phyloP scores from a whole-genome alignment of 2,113 vertebrate species.

The Cinclus cinclus region DNA sequence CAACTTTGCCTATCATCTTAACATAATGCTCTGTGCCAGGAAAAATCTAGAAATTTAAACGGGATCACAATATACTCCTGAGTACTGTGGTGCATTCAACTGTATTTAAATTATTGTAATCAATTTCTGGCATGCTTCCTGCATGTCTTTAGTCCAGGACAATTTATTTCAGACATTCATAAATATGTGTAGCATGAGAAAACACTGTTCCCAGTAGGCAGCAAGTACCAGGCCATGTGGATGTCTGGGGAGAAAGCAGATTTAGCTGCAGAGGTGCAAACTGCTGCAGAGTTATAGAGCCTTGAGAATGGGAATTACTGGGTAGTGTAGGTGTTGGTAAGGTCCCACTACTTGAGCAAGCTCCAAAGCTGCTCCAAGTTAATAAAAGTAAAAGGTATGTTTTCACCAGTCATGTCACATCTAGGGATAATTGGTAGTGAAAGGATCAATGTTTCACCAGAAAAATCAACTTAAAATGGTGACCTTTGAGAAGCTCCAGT shows the following conservation, averaged over 20 bases:
- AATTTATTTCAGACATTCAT: not conserved
- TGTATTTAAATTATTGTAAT: not conserved
- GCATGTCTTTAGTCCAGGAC: not conserved
- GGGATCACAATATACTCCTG: too few relatives aligned
- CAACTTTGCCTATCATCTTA: not conserved
- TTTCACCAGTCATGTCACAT: not conserved
- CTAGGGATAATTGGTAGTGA: not conserved
- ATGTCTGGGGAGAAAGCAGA: not conserved
- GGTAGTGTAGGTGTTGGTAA: too few relatives aligned
- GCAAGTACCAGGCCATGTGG: fast-evolving
- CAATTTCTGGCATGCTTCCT: not conserved
- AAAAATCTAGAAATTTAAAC: not conserved
- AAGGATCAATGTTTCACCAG: not conserved
- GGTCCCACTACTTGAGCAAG: not conserved
- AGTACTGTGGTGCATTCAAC: not conserved
- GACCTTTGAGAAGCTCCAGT: not conserved
- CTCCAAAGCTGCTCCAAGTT: not conserved
- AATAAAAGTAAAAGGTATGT: not conserved
- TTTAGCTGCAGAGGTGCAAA: not conserved
- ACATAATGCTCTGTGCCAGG: not conserved
- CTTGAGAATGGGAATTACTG: not conserved
- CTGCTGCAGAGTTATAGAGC: not conserved
- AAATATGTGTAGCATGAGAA: not conserved
- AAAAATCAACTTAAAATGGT: not conserved
- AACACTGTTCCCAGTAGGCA: not conserved